These are phyloP conservation scores for Syngnathus acus DNA, from an alignment of 2,797 vertebrate species.

Conservation along the genomic window DNA sequence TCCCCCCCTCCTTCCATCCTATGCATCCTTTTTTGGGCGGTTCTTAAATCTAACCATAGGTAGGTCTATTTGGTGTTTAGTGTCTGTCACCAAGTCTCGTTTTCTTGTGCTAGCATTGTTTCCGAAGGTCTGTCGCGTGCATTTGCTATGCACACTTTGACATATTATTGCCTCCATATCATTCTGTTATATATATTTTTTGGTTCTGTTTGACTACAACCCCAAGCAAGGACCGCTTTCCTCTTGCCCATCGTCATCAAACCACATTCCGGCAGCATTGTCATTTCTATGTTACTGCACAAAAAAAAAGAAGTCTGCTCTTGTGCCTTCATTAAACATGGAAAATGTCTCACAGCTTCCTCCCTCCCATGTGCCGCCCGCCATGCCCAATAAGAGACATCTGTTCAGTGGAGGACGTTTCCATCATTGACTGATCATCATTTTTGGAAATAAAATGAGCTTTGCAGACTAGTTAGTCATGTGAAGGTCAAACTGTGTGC, in stretches of 20 bases:
- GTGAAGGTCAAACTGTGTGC: constrained; percentile 39
- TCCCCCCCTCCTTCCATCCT: constrained; percentile 54
- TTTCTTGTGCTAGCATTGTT: constrained; percentile 45
- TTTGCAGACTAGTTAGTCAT: constrained; percentile 18
- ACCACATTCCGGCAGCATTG: constrained; percentile 18
- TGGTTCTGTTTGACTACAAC: constrained; percentile 16
- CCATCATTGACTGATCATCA: neutral
- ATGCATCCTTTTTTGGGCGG: constrained; percentile 65
- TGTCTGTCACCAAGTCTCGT: constrained; percentile 63
- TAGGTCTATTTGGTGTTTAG: constrained; percentile 70
- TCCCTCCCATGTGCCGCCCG: constrained; percentile 18
- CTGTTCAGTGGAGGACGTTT: neutral
- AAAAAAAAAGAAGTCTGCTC: constrained; percentile 37
- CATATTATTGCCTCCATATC: constrained; percentile 28
- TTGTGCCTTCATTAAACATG: neutral
- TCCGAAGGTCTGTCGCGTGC: constrained; percentile 43
- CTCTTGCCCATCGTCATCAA: constrained; percentile 17
- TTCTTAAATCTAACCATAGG: constrained; percentile 68
- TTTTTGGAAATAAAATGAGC: constrained; percentile 11
- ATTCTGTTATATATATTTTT: constrained; percentile 13
- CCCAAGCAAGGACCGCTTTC: constrained; percentile 21
- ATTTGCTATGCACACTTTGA: constrained; percentile 29
- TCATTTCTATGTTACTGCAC: constrained; percentile 33
- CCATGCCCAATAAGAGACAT: constrained; percentile 14
- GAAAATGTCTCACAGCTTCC: constrained; percentile 13